Evolutionary conservation across 2,888 invertebrate species (phyloP), one percentile per base, ranked within the genome.

Genomic region (Thelaira solivaga): DNA sequence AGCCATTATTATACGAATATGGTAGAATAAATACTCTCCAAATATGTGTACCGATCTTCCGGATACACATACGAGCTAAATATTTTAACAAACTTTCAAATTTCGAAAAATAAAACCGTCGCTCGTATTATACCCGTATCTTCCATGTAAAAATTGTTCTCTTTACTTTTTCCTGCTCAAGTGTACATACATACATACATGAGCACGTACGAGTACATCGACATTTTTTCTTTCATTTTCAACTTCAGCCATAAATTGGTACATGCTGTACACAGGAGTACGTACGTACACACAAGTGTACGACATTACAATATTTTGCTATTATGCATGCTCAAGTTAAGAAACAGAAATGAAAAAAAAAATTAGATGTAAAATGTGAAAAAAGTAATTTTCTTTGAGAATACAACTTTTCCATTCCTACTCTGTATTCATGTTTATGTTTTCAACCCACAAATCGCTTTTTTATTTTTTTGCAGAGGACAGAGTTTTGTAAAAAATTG

Each of bases 391-490:
- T 64, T 64, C 18, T 51, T 45, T 53, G 34, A 34, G 3, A 11
- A 2, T n/a, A n/a, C n/a, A 34, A 34, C n/a, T 24, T 47, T 47
- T 47, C n/a, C 18, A 6, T 10, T 49, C 39, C 13, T 62, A 10
- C n/a, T 55, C 20, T 20, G 29, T 34, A 31, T 41, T 49, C 10
- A 67, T 47, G 68, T 75, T 74, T 61, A 67, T 45, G 67, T 43
- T 67, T 62, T 61, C 61, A 45, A 68, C 61, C 61, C 74, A 75
- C 74, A 75, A 68, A 68, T 68, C 72, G 62, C 68, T 73, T 73
- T 77, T 77, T 77, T 77, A 64, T 57, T 68, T 65, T 53, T 18
- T 26, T 24, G 16, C 24, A 49, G 36, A 10, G 5, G 16, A 62
- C 16, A 62, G 22, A n/a, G 24, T 6, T 6, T 24, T 24, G 7